phyloP scores from a whole-genome alignment of 2,888 invertebrate genomes.

The Teleogryllus oceanicus region DNA sequence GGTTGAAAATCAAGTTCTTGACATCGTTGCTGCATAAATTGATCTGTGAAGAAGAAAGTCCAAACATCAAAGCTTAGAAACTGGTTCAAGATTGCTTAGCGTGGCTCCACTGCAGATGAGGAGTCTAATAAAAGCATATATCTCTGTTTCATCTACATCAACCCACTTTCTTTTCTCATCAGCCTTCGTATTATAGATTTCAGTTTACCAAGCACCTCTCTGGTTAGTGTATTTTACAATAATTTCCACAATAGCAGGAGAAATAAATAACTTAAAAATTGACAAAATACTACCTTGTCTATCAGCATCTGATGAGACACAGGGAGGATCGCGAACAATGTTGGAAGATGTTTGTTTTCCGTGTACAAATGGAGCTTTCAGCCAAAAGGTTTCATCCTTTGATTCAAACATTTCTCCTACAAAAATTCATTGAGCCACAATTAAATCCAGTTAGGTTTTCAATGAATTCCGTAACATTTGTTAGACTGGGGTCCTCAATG shows the following conservation, averaged over 20 bases:
- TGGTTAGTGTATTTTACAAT: neutral
- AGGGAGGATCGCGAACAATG: no score
- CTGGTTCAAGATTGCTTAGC: neutral
- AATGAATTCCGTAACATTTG: no score
- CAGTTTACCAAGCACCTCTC: neutral
- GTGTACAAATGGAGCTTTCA: no score
- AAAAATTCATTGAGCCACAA: no score
- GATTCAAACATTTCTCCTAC: no score
- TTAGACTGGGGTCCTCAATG: no score
- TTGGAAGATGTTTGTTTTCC: no score
- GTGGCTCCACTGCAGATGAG: neutral
- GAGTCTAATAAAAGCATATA: neutral
- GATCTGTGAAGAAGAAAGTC: neutral
- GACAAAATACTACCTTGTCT: neutral
- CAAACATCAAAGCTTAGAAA: neutral
- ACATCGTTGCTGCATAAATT: neutral
- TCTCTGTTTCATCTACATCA: neutral
- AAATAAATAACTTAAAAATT: neutral
- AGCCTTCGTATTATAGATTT: neutral
- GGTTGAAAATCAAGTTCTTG: neutral
- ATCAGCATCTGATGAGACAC: neutral
- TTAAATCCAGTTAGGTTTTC: no score
- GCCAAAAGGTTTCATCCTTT: no score
- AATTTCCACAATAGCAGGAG: neutral
- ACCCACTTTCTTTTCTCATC: neutral